phyloP scores from a whole-genome alignment of 1,140 invertebrate species.

The Sarcophaga peregrina region DNA sequence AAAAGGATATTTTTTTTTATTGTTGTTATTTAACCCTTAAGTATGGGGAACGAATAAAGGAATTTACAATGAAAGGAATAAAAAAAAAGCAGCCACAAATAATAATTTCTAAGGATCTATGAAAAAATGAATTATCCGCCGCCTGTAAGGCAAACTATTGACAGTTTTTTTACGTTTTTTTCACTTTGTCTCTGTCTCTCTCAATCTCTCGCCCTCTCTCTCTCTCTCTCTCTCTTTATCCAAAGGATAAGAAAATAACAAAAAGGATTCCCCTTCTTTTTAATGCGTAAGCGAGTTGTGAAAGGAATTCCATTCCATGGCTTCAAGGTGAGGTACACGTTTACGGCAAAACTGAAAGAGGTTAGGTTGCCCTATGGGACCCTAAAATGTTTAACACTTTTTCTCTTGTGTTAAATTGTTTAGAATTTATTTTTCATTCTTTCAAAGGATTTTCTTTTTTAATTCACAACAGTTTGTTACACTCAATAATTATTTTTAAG shows the following conservation, averaged over 20 bases:
- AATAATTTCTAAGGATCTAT: neutral
- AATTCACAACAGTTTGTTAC: neutral
- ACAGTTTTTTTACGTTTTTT: neutral
- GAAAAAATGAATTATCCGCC: constrained; percentile 6
- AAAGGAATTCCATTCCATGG: neutral
- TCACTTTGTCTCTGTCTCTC: too few relatives aligned
- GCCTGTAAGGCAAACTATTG: neutral
- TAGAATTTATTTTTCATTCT: too few relatives aligned
- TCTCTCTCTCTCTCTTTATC: too few relatives aligned
- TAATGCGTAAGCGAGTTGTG: neutral
- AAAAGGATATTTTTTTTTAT: too few relatives aligned
- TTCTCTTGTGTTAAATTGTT: neutral
- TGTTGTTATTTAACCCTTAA: constrained; percentile 15
- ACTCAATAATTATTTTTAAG: neutral
- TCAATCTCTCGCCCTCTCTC: too few relatives aligned
- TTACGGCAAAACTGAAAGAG: neutral
- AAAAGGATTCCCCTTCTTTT: neutral
- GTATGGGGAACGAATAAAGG: constrained; percentile 22
- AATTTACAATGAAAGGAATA: too few relatives aligned
- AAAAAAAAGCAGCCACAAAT: too few relatives aligned
- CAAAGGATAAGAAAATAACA: too few relatives aligned
- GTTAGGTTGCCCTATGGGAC: neutral
- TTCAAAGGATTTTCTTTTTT: neutral
- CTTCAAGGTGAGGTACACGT: neutral
- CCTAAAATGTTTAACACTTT: constrained; percentile 12